phyloP scores from a whole-genome alignment of 2,888 invertebrate genomes.

The Caenorhabditis zanzibari region DNA sequence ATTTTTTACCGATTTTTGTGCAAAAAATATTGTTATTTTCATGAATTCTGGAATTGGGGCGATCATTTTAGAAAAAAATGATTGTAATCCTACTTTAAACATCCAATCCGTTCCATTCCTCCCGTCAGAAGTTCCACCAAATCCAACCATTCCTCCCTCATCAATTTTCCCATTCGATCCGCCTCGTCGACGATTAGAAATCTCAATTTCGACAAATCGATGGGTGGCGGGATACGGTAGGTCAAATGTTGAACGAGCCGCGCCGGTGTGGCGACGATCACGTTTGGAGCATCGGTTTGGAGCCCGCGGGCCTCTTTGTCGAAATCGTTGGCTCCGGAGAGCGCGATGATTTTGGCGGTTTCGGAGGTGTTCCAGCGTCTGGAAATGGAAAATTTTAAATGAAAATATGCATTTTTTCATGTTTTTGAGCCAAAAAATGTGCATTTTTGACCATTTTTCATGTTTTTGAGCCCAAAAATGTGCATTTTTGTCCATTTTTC shows the following conservation, averaged over 20 bases:
- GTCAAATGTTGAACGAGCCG: conserved; percentile 94
- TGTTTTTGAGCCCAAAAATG: neutral
- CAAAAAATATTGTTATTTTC: too few species aligned
- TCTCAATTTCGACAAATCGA: conserved; percentile 87
- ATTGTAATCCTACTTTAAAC: too few species aligned
- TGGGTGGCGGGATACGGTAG: conserved; percentile 85
- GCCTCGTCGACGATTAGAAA: conserved; percentile 93
- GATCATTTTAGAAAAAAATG: too few species aligned
- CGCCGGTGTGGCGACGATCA: conserved; percentile 95
- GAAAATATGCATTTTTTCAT: neutral
- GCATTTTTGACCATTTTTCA: conserved; percentile 26
- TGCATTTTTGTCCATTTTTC: too few species aligned
- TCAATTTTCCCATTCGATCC: conserved; percentile 93
- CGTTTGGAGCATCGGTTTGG: conserved; percentile 86
- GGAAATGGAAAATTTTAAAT: neutral
- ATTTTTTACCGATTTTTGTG: too few species aligned
- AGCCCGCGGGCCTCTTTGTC: conserved; percentile 56
- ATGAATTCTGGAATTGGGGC: too few species aligned
- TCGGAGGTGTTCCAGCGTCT: conserved; percentile 45
- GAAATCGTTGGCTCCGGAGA: conserved; percentile 62
- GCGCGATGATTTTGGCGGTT: conserved; percentile 35
- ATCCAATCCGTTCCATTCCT: conserved; percentile 51
- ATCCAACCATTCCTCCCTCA: conserved; percentile 93
- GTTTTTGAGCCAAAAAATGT: neutral
- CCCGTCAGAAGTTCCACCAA: conserved; percentile 87